Evolutionary conservation across 2,888 invertebrate genomes (phyloP).

Genomic region (Lepidochitona cinerea): DNA sequence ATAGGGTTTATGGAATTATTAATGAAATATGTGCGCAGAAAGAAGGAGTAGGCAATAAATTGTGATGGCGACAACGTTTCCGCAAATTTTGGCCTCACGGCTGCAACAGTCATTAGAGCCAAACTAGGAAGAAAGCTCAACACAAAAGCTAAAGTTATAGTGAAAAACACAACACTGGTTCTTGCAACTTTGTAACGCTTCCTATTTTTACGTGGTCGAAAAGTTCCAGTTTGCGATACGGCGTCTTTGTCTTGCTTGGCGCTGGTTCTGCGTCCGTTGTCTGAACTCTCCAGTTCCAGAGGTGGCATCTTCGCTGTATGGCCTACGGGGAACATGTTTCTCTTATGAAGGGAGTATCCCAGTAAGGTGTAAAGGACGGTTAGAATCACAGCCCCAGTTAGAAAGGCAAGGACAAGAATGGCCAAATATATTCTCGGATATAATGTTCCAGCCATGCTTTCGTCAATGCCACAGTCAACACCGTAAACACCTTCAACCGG

Average conservation of each 20-base stretch:
- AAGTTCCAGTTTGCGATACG: neutral
- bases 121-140: neutral
- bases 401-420: neutral
- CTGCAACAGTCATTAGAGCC: neutral
- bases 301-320: neutral
- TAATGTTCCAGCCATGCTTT: neutral
- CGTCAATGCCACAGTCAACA: neutral
- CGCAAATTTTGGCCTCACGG: neutral
- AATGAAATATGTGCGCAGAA: constrained; percentile 2
- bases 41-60: neutral
- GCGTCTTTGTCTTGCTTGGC: neutral
- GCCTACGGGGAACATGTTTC: neutral
- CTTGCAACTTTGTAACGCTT: neutral
- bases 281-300: neutral
- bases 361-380: neutral
- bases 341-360: neutral
- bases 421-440: neutral
- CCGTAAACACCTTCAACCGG: neutral
- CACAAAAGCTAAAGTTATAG: neutral
- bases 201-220: neutral
- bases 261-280: neutral
- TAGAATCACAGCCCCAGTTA: neutral
- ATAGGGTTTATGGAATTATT: constrained; percentile 2
- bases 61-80: neutral
- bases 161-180: neutral